Conservation (phyloP, 2,113 vertebrate species). For the Zosterops pallidus region DNA sequence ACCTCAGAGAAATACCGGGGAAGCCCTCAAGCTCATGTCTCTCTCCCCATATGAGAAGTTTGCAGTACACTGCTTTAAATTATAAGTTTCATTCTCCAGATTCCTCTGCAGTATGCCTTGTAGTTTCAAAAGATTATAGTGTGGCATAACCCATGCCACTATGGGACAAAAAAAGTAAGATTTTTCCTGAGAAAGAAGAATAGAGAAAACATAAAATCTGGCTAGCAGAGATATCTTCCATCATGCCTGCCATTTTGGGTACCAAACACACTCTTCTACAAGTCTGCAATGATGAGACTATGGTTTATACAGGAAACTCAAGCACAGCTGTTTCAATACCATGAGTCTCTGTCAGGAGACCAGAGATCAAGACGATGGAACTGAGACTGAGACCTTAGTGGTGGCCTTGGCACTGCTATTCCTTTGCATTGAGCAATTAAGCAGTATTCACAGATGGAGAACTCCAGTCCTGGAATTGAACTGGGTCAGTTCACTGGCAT, state of each 20-base stretch:
- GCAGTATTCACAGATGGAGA: conserved; percentile 19
- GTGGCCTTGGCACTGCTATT: neutral
- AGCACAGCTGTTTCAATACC: neutral
- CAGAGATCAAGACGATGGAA: neutral
- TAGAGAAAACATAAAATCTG: neutral
- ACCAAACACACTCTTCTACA: neutral
- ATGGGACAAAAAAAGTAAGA: neutral
- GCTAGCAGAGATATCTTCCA: neutral
- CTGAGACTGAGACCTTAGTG: neutral
- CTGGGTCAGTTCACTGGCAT: neutral
- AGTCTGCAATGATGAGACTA: neutral
- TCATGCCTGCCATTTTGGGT: neutral
- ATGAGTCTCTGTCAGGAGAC: neutral
- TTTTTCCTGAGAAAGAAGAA: neutral
- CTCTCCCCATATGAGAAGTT: neutral
- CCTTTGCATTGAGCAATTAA: conserved; percentile 11
- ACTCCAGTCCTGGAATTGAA: neutral
- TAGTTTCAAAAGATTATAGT: neutral
- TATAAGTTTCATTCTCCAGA: neutral
- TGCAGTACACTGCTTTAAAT: neutral
- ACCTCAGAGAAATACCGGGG: neutral
- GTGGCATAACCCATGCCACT: neutral
- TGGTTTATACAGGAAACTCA: neutral
- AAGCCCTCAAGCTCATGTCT: neutral
- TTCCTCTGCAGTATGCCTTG: neutral